Conservation (phyloP, 2,888 invertebrate genomes). For the Mesorhabditis spiculigera region DNA sequence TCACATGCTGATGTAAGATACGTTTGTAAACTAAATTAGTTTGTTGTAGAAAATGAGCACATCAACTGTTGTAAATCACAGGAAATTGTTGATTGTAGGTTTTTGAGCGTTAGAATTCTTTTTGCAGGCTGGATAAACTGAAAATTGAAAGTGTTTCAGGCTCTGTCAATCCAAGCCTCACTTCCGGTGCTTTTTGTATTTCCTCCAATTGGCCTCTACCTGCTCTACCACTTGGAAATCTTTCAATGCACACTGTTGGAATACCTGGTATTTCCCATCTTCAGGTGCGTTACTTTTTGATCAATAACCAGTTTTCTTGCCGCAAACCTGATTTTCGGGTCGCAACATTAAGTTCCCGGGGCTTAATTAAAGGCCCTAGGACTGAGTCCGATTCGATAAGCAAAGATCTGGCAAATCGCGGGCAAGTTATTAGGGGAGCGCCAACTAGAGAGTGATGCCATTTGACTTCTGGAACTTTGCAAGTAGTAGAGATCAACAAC, state of each 20-base stretch:
- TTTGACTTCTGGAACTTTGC: too few species aligned
- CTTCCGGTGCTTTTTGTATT: conserved; percentile 41
- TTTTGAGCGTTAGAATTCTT: background rate
- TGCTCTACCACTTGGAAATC: conserved; percentile 37
- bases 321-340: too few species aligned
- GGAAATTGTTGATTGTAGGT: conserved; percentile 5
- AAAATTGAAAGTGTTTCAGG: conserved; percentile 12
- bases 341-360: too few species aligned
- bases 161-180: conserved; percentile 40
- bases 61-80: background rate
- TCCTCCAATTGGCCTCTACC: conserved; percentile 40
- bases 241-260: conserved; percentile 30
- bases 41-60: conserved; percentile 13
- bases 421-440: too few species aligned
- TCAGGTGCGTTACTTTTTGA: conserved; percentile 22
- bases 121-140: background rate
- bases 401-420: too few species aligned
- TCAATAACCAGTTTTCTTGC: too few species aligned
- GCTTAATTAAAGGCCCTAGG: too few species aligned
- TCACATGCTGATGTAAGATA: conserved; percentile 15
- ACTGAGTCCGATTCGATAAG: too few species aligned
- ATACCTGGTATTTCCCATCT: conserved; percentile 37
- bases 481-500: background rate
- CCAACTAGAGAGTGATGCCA: too few species aligned
- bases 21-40: background rate